Conservation (phyloP, 2,113 vertebrate species). For the Seriola aureovittata region DNA sequence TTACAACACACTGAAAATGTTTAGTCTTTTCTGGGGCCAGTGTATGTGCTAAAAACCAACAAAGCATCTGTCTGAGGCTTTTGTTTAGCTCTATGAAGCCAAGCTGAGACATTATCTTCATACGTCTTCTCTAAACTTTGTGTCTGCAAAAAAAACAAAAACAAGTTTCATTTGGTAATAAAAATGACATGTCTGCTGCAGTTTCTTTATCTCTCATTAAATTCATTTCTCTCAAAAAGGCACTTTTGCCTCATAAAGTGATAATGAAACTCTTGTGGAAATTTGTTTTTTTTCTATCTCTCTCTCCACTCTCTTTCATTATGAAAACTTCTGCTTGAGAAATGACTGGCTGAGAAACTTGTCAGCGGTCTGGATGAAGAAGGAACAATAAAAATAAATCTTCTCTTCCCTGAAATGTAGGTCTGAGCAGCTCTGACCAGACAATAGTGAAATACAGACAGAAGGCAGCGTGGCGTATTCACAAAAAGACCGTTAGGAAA, state of each 20-base stretch:
- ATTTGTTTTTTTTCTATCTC: constrained; percentile 16
- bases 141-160: constrained; percentile 16
- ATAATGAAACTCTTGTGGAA: constrained; percentile 49
- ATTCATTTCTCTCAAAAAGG: constrained; percentile 48
- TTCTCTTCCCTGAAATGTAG: not conserved
- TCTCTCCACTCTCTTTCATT: not conserved
- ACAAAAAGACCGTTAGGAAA: constrained; percentile 2
- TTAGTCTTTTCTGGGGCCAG: not conserved
- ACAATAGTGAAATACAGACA: constrained; percentile 3
- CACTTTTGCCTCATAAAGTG: constrained; percentile 44
- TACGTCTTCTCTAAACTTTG: constrained; percentile 23
- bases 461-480: not conserved
- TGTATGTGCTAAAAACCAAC: not conserved
- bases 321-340: constrained; percentile 38
- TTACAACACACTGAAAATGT: not conserved
- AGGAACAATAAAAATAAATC: constrained; percentile 43
- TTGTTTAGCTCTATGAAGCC: not conserved
- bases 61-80: not conserved
- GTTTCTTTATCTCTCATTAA: constrained; percentile 45
- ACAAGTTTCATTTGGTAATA: constrained; percentile 31
- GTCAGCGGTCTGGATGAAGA: constrained; percentile 15
- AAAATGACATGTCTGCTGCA: constrained; percentile 27
- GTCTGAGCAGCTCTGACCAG: constrained; percentile 27
- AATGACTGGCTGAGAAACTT: constrained; percentile 18
- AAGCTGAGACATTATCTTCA: constrained; percentile 18